A percentile compares a stretch with the other conserved stretches of the same genome.
These are phyloP conservation scores for Coilia nasus DNA, from an alignment of 2,797 vertebrate species.

Conservation along the genomic window DNA sequence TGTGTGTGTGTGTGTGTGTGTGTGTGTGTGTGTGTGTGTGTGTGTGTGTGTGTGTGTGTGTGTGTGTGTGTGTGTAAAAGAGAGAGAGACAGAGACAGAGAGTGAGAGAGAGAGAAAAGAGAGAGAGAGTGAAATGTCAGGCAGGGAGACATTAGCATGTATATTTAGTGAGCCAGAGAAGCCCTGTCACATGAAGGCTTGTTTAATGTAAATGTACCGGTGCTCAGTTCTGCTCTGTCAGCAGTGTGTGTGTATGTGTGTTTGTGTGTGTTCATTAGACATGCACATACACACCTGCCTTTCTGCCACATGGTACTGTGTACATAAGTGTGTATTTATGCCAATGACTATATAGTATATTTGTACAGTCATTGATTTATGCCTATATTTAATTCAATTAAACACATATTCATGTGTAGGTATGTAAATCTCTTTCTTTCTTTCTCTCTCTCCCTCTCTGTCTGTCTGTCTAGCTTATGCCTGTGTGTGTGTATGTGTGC, in stretches of 20 bases:
- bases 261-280: not conserved
- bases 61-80: conserved; percentile 51
- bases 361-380: not conserved
- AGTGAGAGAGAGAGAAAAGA: conserved; percentile 25
- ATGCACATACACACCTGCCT: too few species aligned
- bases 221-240: conserved; percentile 51
- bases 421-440: not conserved
- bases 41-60: conserved; percentile 46
- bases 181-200: conserved; percentile 55
- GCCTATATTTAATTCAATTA: not conserved
- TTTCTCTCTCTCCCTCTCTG: not conserved
- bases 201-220: conserved; percentile 52
- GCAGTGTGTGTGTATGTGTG: not conserved
- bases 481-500: not conserved
- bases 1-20: not conserved
- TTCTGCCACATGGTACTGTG: too few species aligned
- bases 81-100: too few species aligned
- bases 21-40: conserved; percentile 24
- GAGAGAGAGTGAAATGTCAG: conserved; percentile 56
- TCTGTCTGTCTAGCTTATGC: not conserved
- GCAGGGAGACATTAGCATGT: conserved; percentile 63
- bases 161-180: conserved; percentile 68
- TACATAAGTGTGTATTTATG: not conserved
- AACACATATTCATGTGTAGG: too few species aligned
- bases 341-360: not conserved